Percentiles rank a stretch among this genome's conserved stretches.
Conservation (phyloP, 2,113 vertebrate genomes). For the Scolopax mira region DNA sequence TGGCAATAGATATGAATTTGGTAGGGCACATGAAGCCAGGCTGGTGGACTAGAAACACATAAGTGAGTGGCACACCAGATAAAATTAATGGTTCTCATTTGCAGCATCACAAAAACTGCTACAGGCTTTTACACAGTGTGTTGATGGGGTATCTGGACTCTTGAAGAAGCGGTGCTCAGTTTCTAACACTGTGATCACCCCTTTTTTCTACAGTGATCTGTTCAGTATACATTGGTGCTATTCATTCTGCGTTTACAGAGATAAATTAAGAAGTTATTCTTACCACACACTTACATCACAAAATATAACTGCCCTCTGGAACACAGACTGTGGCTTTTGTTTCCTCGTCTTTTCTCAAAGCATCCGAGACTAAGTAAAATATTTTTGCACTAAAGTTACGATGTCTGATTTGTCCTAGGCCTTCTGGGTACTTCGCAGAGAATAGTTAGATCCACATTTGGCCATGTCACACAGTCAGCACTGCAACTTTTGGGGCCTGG, state of each 20-base stretch:
- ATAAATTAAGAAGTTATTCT: not conserved
- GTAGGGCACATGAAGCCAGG: not conserved
- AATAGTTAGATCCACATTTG: not conserved
- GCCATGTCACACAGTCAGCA: not conserved
- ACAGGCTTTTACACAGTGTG: not conserved
- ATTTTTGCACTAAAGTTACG: not conserved
- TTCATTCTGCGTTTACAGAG: not conserved
- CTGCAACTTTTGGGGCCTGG: not conserved
- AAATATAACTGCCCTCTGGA: not conserved
- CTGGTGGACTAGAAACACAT: not conserved
- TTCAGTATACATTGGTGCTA: not conserved
- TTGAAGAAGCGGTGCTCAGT: not conserved
- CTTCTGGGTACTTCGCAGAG: not conserved
- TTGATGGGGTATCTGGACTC: not conserved
- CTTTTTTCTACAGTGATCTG: not conserved
- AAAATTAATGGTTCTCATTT: not conserved
- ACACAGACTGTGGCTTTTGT: not conserved
- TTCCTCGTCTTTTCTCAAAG: not conserved
- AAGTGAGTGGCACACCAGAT: not conserved
- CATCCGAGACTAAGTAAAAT: not conserved
- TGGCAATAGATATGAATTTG: not conserved
- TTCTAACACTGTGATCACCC: not conserved
- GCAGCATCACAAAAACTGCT: not conserved
- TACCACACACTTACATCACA: not conserved
- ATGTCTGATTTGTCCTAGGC: not conserved